Evolutionary conservation across 2,113 vertebrate genomes (phyloP), one percentile per base, ranked within the genome.

Genomic region (western clawed frog (Xenopus tropicalis)): DNA sequence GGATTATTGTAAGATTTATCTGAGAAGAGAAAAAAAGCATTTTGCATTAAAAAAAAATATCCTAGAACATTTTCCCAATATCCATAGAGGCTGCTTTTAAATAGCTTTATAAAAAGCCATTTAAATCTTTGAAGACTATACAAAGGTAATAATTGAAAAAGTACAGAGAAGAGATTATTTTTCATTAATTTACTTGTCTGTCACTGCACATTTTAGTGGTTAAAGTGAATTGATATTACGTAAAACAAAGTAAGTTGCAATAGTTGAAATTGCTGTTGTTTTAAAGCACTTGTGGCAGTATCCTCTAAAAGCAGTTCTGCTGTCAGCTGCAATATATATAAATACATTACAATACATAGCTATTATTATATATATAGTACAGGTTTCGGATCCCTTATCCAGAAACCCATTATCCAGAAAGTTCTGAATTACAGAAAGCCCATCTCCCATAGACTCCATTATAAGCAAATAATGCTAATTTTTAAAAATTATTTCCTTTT

Each of bases 11-110:
- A 0, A 79, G 66, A 77, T 77, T 90, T 82, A 85, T 81, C 78
- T 79, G 67, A 80, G 23, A 86, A 79, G 77, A 86, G 85, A 85
- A 54, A 29, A 88, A 88, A 86, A 81, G 64, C 43, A 69, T 79
- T 86, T 81, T 84, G 82, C 56, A 67, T 86, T 37, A 72, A 77
- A 81, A 69, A 52, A 72, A 80, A 80, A 14, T 81, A 77, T 72
- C 69, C 77, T 84, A 82, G 85, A 82, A 76, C 63, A 44, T 23
- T 78, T 75, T 14, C 70, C 61, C 83, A 56, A 83, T 86, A 83
- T 24, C 81, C 78, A 67, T 12, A 42, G 84, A 83, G 79, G 58
- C 78, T 85, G 80, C 74, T 85, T 77, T 80, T 79, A 58, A 79
- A 71, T 83, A 58, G 68, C 61, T 70, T 48, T 80, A 61, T 78